phyloP scores from a whole-genome alignment of 2,888 invertebrate genomes.

The Morpho achilles region DNA sequence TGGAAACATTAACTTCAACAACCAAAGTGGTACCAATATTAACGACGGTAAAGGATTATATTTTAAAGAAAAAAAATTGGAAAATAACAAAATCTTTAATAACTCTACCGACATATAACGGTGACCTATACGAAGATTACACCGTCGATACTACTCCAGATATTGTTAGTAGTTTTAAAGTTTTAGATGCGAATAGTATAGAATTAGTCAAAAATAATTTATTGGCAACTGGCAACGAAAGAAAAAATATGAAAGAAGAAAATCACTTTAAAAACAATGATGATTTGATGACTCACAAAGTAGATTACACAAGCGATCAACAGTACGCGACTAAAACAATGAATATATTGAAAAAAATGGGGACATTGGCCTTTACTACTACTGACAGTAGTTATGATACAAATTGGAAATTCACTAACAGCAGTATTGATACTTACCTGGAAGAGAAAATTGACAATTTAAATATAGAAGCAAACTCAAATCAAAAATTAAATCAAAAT shows the following conservation, averaged over 20 bases:
- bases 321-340: constrained; percentile 5
- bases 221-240: constrained; percentile 9
- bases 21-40: constrained; percentile 3
- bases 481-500: not conserved
- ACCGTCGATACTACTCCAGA: constrained; percentile 13
- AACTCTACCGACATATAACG: not conserved
- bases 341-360: constrained; percentile 16
- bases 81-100: constrained; percentile 1
- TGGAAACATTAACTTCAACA: constrained; percentile 1
- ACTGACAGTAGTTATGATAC: constrained; percentile 4
- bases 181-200: constrained; percentile 25
- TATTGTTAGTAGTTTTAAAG: constrained; percentile 20
- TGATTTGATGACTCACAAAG: not conserved
- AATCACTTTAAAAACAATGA: not conserved
- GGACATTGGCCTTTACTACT: constrained; percentile 7
- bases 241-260: not conserved
- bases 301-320: not conserved
- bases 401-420: not conserved
- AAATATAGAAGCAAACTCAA: not conserved
- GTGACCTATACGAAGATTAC: constrained; percentile 13
- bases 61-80: not conserved
- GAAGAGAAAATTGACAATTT: not conserved
- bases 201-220: constrained; percentile 33
- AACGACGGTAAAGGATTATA: constrained; percentile 6
- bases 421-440: not conserved